These are phyloP conservation scores for Heliopora coerulea DNA, from an alignment of 92 coral and sea anemone genomes.

Conservation along the genomic window DNA sequence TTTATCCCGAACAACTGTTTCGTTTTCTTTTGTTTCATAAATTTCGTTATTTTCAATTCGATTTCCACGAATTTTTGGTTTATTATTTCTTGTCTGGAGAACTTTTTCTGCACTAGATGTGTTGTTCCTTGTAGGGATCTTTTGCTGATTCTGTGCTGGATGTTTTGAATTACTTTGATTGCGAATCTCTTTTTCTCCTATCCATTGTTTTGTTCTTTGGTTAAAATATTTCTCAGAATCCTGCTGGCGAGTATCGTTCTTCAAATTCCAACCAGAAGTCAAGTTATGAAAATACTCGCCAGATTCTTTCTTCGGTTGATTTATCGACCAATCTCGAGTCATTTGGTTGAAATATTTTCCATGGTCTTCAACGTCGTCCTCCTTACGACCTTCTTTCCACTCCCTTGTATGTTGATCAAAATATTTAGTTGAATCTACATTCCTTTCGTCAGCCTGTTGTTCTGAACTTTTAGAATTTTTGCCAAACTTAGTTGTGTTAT, in stretches of 20 bases:
- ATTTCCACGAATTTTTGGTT: neutral
- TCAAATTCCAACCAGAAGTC: slow-evolving; percentile 20
- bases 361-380: slow-evolving; percentile 10
- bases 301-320: slow-evolving; percentile 11
- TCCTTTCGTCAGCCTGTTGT: neutral
- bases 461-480: neutral
- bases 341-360: slow-evolving; percentile 5
- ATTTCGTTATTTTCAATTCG: neutral
- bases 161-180: neutral
- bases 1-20: neutral
- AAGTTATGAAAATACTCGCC: slow-evolving; percentile 20
- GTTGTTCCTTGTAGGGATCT: too few species aligned
- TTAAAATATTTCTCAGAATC: slow-evolving; percentile 27
- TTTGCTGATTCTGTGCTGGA: too few species aligned
- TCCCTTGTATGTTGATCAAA: slow-evolving; percentile 23
- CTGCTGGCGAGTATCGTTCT: slow-evolving; percentile 7
- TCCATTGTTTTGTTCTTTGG: slow-evolving; percentile 30
- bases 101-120: neutral
- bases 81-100: neutral
- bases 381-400: slow-evolving; percentile 21
- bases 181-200: neutral
- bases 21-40: neutral
- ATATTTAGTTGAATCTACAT: slow-evolving; percentile 10
- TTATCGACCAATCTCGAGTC: slow-evolving; percentile 20
- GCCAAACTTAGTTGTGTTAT: neutral